These are phyloP conservation scores for Spodoptera picta DNA, from an alignment of 2,888 invertebrate genomes.

Conservation along the genomic window DNA sequence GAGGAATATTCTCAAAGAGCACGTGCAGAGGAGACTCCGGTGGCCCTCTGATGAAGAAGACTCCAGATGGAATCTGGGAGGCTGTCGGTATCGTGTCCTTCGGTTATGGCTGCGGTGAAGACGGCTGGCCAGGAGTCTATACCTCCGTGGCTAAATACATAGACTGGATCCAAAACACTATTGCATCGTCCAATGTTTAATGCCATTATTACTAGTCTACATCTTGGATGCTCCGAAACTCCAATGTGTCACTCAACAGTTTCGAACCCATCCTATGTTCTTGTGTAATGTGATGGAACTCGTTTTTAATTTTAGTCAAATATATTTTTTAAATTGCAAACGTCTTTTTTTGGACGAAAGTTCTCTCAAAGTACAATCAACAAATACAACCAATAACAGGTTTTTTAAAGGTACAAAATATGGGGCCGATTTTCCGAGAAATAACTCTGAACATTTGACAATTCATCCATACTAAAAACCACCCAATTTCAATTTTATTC, in stretches of 20 bases:
- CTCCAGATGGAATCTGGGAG: conserved; percentile 86
- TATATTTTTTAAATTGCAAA: conserved; percentile 20
- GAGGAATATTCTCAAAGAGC: conserved; percentile 91
- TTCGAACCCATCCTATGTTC: conserved; percentile 20
- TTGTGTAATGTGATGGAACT: conserved; percentile 28
- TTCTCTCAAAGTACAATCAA: too few species aligned
- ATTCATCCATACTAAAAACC: too few species aligned
- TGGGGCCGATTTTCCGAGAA: too few species aligned
- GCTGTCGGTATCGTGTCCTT: conserved; percentile 91
- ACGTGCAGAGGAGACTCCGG: conserved; percentile 94
- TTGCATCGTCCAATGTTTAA: conserved; percentile 71
- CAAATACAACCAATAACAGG: too few species aligned
- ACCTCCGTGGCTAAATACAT: conserved; percentile 89
- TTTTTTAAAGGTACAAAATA: too few species aligned
- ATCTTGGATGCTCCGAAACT: conserved; percentile 20
- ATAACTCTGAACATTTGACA: too few species aligned
- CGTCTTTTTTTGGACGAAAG: too few species aligned
- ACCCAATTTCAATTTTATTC: too few species aligned
- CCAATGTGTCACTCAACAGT: conserved; percentile 25
- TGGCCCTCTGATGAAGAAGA: conserved; percentile 91
- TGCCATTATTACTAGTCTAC: conserved; percentile 45
- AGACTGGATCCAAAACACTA: conserved; percentile 89
- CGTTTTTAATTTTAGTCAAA: conserved; percentile 37
- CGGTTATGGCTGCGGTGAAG: conserved; percentile 90
- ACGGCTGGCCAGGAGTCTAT: conserved; percentile 91